These are phyloP conservation scores for Trachythela sp. DNA, from an alignment of 64 coral and sea anemone species.

Conservation along the genomic window DNA sequence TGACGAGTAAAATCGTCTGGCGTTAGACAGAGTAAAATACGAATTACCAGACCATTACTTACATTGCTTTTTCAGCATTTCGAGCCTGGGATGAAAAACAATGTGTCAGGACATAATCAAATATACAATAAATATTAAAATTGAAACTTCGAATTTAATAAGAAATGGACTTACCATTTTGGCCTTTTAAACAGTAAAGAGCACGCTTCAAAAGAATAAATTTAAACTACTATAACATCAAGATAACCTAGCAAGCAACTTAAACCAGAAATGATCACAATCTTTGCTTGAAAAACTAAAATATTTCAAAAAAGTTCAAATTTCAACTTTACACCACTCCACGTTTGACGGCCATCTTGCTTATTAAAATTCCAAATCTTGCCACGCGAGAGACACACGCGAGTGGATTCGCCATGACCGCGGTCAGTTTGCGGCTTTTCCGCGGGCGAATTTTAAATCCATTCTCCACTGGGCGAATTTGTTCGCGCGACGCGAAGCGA, in stretches of 20 bases:
- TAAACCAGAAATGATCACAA: not conserved
- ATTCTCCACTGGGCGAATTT: too few species aligned
- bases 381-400: too few species aligned
- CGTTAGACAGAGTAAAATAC: too few species aligned
- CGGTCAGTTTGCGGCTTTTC: too few species aligned
- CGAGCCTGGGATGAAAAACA: not conserved
- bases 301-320: not conserved
- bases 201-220: not conserved
- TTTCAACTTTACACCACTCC: not conserved
- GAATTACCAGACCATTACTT: not conserved
- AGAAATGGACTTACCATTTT: not conserved
- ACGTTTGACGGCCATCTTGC: not conserved
- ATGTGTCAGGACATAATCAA: not conserved
- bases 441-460: too few species aligned
- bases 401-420: too few species aligned
- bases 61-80: conserved; percentile 20
- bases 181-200: not conserved
- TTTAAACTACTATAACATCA: not conserved
- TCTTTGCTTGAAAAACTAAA: not conserved
- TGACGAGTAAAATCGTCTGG: too few species aligned
- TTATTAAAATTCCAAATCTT: too few species aligned
- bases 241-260: not conserved
- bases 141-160: too few species aligned
- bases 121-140: too few species aligned
- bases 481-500: too few species aligned